phyloP scores from a whole-genome alignment of 2,888 invertebrate genomes.

The Chrysotoxum bicinctum region DNA sequence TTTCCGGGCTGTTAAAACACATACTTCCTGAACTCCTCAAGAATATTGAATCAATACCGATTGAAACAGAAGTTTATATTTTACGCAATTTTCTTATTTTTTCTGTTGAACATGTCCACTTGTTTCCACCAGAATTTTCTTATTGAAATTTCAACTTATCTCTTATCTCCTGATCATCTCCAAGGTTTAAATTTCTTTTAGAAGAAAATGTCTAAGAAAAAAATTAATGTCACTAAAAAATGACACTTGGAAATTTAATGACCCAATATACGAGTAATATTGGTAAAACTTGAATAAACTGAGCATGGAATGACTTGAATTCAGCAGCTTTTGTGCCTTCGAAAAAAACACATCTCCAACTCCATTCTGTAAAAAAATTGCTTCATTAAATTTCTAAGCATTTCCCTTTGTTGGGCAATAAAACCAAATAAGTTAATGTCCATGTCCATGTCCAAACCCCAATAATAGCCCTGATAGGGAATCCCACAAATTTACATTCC shows the following conservation, averaged over 20 bases:
- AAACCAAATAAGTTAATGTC: slow-evolving; percentile 49
- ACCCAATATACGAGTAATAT: background rate
- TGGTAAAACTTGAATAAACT: background rate
- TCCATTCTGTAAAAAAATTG: background rate
- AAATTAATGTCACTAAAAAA: background rate
- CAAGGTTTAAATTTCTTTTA: too few relatives aligned
- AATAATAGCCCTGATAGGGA: background rate
- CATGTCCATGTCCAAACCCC: slow-evolving; percentile 24
- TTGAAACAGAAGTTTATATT: too few relatives aligned
- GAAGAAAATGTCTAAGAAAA: background rate
- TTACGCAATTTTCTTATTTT: too few relatives aligned
- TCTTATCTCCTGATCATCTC: too few relatives aligned
- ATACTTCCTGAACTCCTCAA: too few relatives aligned
- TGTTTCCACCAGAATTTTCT: too few relatives aligned
- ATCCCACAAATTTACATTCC: slow-evolving; percentile 13
- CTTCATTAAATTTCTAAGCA: background rate
- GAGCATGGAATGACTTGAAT: background rate
- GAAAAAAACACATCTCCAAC: background rate
- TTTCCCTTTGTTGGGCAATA: slow-evolving; percentile 1
- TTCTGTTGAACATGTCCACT: too few relatives aligned
- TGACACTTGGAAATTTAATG: background rate
- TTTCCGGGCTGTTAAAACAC: too few relatives aligned
- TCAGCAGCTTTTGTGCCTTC: background rate
- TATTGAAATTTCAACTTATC: too few relatives aligned
- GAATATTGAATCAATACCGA: too few relatives aligned